Evolutionary conservation across 2,797 vertebrate species (phyloP).

Genomic region (Manis pentadactyla): DNA sequence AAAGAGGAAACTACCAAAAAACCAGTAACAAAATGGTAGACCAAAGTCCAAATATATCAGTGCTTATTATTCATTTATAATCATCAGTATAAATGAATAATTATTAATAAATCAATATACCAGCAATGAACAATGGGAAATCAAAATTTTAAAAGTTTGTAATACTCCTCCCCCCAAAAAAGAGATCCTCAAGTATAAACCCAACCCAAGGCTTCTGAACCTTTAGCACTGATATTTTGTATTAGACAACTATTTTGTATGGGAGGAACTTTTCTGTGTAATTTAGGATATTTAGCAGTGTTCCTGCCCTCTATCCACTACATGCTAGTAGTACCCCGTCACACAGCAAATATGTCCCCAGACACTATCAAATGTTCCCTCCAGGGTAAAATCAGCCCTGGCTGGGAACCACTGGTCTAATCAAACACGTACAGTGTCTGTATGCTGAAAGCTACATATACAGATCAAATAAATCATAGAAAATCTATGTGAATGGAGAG

Average conservation of each 20-base stretch:
- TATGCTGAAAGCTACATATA: background rate
- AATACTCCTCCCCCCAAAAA: background rate
- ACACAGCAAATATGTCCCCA: background rate
- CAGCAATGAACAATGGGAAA: background rate
- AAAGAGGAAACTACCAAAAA: background rate
- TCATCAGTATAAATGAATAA: background rate
- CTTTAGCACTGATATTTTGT: background rate
- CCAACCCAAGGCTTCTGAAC: background rate
- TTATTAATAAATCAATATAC: background rate
- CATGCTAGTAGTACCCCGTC: background rate
- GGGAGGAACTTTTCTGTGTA: background rate
- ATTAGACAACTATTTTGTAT: background rate
- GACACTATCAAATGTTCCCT: background rate
- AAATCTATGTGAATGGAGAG: background rate
- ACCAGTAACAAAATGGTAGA: background rate
- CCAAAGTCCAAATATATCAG: background rate
- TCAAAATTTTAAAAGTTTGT: background rate
- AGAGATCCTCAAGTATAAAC: background rate
- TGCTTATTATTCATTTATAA: background rate
- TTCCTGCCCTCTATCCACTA: background rate
- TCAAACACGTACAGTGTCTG: background rate
- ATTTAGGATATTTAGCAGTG: background rate
- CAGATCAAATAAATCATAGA: background rate
- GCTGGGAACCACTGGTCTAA: background rate
- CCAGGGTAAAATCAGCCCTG: background rate